These are phyloP conservation scores for Pseudoatta argentina DNA, from an alignment of 1,140 invertebrate genomes.

Conservation along the genomic window DNA sequence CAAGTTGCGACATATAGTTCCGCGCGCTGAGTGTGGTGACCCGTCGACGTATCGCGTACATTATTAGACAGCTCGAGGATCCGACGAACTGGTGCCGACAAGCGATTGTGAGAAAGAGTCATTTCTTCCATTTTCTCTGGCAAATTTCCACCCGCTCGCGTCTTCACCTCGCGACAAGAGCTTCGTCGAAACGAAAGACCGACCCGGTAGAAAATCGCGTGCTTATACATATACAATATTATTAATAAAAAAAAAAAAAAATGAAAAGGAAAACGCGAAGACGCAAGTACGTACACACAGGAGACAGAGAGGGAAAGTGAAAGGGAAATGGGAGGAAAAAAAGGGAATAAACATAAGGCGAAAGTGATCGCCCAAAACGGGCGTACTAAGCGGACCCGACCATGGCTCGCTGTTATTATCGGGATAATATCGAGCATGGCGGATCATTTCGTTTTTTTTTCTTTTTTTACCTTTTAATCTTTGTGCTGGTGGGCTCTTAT, in stretches of 20 bases:
- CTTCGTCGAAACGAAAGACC: constrained; percentile 4
- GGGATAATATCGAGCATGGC: constrained; percentile 74
- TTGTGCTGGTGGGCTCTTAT: constrained; percentile 31
- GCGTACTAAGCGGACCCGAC: constrained; percentile 81
- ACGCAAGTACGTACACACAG: background rate
- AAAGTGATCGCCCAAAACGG: constrained; percentile 81
- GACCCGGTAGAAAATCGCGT: constrained; percentile 16
- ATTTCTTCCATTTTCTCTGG: constrained; percentile 74
- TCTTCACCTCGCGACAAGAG: constrained; percentile 31
- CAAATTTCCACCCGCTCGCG: constrained; percentile 63
- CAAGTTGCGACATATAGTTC: constrained; percentile 79
- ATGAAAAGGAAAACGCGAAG: background rate
- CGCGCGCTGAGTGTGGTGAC: constrained; percentile 74
- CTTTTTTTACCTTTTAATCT: constrained; percentile 67
- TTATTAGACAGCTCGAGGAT: constrained; percentile 64
- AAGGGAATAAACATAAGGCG: constrained; percentile 66
- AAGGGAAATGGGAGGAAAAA: constrained; percentile 1
- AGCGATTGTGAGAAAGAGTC: constrained; percentile 81
- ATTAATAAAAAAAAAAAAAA: background rate
- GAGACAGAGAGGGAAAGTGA: background rate
- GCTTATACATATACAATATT: background rate
- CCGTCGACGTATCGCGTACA: constrained; percentile 44
- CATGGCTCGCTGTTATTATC: constrained; percentile 68
- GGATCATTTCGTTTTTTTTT: constrained; percentile 68
- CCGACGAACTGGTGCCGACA: constrained; percentile 80